phyloP scores from a whole-genome alignment of 2,113 vertebrate species.

The Trachemys scripta region DNA sequence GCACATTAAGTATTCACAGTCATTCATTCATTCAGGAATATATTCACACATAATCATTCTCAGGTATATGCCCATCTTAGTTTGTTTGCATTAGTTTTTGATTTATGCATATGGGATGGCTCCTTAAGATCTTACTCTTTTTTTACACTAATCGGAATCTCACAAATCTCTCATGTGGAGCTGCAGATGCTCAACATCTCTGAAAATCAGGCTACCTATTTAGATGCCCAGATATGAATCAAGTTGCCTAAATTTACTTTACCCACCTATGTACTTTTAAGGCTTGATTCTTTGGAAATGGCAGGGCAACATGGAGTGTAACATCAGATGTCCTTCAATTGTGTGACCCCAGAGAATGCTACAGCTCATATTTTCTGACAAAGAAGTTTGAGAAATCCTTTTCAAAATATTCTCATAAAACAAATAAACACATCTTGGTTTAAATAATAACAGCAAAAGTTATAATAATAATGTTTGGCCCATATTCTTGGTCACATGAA shows the following conservation, averaged over 20 bases:
- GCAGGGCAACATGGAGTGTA: background rate
- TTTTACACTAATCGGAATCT: background rate
- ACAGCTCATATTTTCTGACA: constrained; percentile 40
- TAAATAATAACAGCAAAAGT: background rate
- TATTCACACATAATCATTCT: background rate
- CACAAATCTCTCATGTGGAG: background rate
- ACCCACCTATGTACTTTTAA: constrained; percentile 13
- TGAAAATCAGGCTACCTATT: constrained; percentile 36
- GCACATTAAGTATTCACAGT: background rate
- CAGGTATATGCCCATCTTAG: background rate
- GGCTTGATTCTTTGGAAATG: background rate
- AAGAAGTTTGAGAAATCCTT: background rate
- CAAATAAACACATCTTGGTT: constrained; percentile 29
- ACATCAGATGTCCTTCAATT: constrained; percentile 18
- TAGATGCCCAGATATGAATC: background rate
- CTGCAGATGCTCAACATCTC: background rate
- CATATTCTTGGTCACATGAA: constrained; percentile 51
- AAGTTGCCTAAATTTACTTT: background rate
- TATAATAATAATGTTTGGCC: constrained; percentile 27
- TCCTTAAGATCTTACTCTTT: background rate
- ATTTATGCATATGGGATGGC: background rate
- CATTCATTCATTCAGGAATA: background rate
- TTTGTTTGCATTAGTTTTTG: background rate
- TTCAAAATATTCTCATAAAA: rapidly evolving
- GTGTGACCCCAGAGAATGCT: constrained; percentile 17